Conservation (phyloP, 2,797 vertebrate species). For the Spinus pinus region DNA sequence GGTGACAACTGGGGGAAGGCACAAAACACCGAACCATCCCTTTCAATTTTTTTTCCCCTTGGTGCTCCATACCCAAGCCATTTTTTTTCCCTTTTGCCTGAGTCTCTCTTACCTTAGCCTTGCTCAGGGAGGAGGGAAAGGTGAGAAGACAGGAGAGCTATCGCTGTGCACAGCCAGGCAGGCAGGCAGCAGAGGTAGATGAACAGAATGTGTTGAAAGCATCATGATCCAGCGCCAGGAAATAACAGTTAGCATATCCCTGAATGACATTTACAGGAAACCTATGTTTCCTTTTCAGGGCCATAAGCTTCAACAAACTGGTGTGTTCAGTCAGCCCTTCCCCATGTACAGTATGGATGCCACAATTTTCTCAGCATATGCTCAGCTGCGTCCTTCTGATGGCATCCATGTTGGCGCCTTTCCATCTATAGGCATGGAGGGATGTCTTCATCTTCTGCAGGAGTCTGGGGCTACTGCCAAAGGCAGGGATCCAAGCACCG, state of each 20-base stretch:
- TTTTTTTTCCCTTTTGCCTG: background rate
- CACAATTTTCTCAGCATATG: constrained; percentile 75
- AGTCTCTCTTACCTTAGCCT: constrained; percentile 52
- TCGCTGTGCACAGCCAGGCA: constrained; percentile 56
- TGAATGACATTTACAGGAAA: constrained; percentile 70
- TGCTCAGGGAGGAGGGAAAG: constrained; percentile 8
- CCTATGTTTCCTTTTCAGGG: constrained; percentile 68
- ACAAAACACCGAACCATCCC: accelerated
- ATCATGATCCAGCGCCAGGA: constrained; percentile 69
- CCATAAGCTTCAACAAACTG: constrained; percentile 62
- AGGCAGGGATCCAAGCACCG: constrained; percentile 74
- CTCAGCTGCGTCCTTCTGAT: constrained; percentile 71
- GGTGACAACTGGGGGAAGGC: background rate
- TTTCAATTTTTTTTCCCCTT: background rate
- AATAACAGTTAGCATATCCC: constrained; percentile 66
- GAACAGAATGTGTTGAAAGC: constrained; percentile 61
- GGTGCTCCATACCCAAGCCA: background rate
- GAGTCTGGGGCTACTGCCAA: constrained; percentile 76
- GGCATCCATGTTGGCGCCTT: constrained; percentile 69
- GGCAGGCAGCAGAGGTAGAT: constrained; percentile 59
- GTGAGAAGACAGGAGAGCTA: constrained; percentile 46
- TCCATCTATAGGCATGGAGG: constrained; percentile 72
- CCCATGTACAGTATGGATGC: constrained; percentile 63
- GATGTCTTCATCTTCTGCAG: constrained; percentile 76
- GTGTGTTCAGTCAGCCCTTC: constrained; percentile 62